Evolutionary conservation across 2,113 vertebrate genomes (phyloP).

Genomic region (Galeopterus variegatus): DNA sequence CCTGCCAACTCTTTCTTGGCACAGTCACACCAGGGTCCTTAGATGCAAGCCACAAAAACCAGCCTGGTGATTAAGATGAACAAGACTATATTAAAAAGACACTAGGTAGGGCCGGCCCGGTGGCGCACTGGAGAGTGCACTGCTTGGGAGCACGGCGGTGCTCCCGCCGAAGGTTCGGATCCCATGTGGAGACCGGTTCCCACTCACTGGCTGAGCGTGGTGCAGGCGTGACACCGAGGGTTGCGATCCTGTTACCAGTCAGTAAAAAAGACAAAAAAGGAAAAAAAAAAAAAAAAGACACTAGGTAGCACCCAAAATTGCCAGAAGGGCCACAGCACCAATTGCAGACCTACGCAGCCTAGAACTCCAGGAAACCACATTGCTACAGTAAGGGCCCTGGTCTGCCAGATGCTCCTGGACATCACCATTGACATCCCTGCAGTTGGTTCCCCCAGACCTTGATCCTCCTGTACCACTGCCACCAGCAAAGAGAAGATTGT

Average conservation of each 20-base stretch:
- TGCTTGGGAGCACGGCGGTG: too few species aligned
- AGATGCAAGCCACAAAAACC: neutral
- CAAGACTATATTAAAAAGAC: neutral
- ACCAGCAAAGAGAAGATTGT: neutral
- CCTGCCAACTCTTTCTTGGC: neutral
- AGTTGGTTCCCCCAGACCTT: fast-evolving
- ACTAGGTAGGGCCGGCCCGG: too few species aligned
- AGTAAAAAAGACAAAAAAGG: too few species aligned
- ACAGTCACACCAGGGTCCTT: neutral
- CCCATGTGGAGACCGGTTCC: too few species aligned
- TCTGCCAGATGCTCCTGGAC: neutral
- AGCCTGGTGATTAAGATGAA: neutral
- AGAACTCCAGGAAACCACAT: neutral
- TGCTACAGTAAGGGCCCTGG: neutral
- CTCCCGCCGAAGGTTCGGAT: too few species aligned
- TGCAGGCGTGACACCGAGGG: too few species aligned
- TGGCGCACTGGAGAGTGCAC: too few species aligned
- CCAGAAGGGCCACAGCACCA: neutral
- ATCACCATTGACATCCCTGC: neutral
- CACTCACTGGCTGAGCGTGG: too few species aligned
- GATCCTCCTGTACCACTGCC: neutral
- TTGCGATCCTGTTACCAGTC: too few species aligned
- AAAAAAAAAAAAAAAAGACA: neutral
- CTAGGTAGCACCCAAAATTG: neutral
- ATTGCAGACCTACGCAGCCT: neutral